Evolutionary conservation across 2,113 vertebrate species (phyloP).

Genomic region (Casuarius casuarius): DNA sequence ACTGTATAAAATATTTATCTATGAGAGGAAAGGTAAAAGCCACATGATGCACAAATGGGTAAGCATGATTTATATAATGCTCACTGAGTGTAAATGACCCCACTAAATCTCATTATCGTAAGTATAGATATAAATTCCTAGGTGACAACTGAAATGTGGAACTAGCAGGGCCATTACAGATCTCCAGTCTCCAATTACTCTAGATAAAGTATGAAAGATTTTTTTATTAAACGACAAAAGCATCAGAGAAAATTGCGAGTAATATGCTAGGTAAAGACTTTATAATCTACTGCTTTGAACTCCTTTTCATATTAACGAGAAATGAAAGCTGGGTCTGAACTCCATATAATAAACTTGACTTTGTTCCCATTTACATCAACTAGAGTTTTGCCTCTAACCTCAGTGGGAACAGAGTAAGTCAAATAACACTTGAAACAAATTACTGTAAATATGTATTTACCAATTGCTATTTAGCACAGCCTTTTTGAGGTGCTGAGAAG

Average conservation of each 20-base stretch:
- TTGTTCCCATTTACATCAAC: conserved; percentile 19
- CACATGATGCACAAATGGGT: conserved; percentile 5
- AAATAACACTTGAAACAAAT: conserved; percentile 50
- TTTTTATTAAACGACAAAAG: conserved; percentile 36
- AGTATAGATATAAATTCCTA: conserved; percentile 67
- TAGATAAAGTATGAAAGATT: conserved; percentile 38
- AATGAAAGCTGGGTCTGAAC: conserved; percentile 23
- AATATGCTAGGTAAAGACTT: conserved; percentile 43
- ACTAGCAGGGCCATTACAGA: conserved; percentile 46
- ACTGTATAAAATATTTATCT: background rate
- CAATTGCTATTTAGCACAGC: background rate
- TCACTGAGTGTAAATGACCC: conserved; percentile 34
- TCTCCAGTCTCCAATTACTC: conserved; percentile 47
- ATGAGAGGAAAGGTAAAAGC: background rate
- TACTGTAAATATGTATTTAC: conserved; percentile 55
- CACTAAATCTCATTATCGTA: conserved; percentile 63
- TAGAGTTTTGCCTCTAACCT: conserved; percentile 1
- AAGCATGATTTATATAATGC: conserved; percentile 55
- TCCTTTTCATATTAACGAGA: conserved; percentile 26
- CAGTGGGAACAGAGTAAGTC: background rate
- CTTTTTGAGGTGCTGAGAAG: background rate
- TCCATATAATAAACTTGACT: background rate
- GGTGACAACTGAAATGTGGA: conserved; percentile 54
- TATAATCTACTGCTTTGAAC: conserved; percentile 48
- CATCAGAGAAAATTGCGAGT: background rate